Base-by-base conservation (phyloP, 1,140 invertebrate species). In the Aethina tumida region DNA sequence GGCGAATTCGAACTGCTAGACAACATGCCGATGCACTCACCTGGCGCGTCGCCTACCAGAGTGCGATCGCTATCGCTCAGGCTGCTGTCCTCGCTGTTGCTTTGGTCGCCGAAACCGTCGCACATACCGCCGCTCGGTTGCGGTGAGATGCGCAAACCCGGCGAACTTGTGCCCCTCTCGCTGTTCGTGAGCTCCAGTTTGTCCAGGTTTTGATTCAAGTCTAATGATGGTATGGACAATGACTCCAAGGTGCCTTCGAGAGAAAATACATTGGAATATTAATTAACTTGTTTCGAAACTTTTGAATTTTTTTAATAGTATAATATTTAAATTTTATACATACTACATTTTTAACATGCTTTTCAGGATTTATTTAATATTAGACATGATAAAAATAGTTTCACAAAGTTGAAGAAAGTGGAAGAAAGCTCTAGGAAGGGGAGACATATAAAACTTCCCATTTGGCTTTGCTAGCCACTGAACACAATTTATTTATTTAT, bases 81-180 rank as follows among this genome's bases (percentile, higher is more conserved):
- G 53, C 79, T 83, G 50, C 79, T 82, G 55, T 85, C 82, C 55
- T 85, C 82, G 53, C 76, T 82, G 49, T 79, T 79, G 59, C 79
- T 84, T 47, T 79, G 76, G 50, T 75, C 72, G 39, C 56, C 52
- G 9, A 36, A 40, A 35, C 57, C 58, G 3, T 39, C 41, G 18
- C 42, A 46, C 25, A 43, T 58, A 41, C 32, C 58, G 35, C 19
- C 52, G 45, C 41, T 41, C 5, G 55, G 55, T 28, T 53, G 48
- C 8, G 55, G 56, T 3, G 56, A 59, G 7, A 53, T 39, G 7
- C 50, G 26, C 21, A 52, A 40, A 44, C 30, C 48, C 9, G 52
- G 52, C 2, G 49, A 50, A 37, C 47, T 49, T 4, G 35, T 41
- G 8, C 32, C 36, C 28, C 56, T 31, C 25, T 61, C 39, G 10